phyloP scores from a whole-genome alignment of 2,113 vertebrate genomes.

The Psittacula cyanocephala region DNA sequence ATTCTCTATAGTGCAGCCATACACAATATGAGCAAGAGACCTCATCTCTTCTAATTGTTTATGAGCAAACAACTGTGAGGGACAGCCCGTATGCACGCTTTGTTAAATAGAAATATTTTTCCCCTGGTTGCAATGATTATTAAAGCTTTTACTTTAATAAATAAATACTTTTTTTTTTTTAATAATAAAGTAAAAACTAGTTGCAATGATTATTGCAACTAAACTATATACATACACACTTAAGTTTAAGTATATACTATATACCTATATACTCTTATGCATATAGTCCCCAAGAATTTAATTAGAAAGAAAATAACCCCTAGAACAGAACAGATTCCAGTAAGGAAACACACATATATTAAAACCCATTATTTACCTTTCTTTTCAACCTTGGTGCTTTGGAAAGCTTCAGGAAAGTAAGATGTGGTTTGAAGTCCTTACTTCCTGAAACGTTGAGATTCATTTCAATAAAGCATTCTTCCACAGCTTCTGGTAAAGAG shows the following conservation, averaged over 20 bases:
- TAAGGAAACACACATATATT: neutral
- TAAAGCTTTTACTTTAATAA: too few species aligned
- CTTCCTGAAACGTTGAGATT: slow-evolving; percentile 38
- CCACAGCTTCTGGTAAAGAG: slow-evolving; percentile 42
- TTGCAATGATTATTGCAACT: neutral
- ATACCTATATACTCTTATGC: neutral
- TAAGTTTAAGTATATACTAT: neutral
- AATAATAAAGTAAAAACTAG: too few species aligned
- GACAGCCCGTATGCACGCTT: neutral
- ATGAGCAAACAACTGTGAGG: neutral
- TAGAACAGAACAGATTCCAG: neutral
- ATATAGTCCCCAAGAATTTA: neutral
- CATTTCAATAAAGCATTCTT: slow-evolving; percentile 47
- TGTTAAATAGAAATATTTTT: neutral
- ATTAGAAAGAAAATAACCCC: neutral
- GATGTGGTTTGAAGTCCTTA: slow-evolving; percentile 70
- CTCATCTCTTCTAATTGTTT: neutral
- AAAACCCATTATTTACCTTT: slow-evolving; percentile 40
- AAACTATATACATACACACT: neutral
- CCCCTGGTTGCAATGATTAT: neutral
- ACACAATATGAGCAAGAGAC: neutral
- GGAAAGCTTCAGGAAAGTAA: slow-evolving; percentile 67
- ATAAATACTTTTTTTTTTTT: too few species aligned
- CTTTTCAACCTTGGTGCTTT: slow-evolving; percentile 56
- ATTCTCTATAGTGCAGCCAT: neutral